A percentile compares a stretch with the other conserved stretches of the same genome.
phyloP scores from a whole-genome alignment of 2,797 vertebrate species.

The Urocyon cinereoargenteus region DNA sequence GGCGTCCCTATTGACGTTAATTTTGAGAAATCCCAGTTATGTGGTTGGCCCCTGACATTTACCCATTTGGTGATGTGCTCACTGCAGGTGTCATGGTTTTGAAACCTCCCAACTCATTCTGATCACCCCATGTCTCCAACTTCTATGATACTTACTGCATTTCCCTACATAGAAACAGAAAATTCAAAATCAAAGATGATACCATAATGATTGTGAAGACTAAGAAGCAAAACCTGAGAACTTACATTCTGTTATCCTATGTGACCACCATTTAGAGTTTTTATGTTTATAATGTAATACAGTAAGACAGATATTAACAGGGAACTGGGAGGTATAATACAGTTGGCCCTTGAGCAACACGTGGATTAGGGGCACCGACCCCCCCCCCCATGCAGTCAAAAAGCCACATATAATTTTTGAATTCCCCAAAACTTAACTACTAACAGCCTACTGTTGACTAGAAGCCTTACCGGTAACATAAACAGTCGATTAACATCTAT shows the following conservation, averaged over 20 bases:
- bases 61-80: rapidly evolving
- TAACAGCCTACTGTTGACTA: neutral
- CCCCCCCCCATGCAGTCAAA: neutral
- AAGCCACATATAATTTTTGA: neutral
- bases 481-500: neutral
- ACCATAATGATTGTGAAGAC: neutral
- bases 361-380: neutral
- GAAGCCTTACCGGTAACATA: neutral
- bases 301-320: neutral
- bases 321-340: neutral
- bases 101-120: neutral
- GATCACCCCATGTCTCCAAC: neutral
- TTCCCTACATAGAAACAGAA: neutral
- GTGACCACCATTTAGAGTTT: neutral
- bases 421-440: neutral
- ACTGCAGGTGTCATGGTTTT: neutral
- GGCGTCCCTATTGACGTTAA: neutral
- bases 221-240: neutral
- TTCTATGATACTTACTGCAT: neutral
- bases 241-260: neutral
- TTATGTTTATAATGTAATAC: constrained; percentile 26
- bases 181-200: neutral
- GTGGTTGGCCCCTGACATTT: neutral
- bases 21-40: neutral
- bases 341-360: neutral